Base-by-base conservation (phyloP, 2,888 invertebrate species). In the Thera obeliscata region DNA sequence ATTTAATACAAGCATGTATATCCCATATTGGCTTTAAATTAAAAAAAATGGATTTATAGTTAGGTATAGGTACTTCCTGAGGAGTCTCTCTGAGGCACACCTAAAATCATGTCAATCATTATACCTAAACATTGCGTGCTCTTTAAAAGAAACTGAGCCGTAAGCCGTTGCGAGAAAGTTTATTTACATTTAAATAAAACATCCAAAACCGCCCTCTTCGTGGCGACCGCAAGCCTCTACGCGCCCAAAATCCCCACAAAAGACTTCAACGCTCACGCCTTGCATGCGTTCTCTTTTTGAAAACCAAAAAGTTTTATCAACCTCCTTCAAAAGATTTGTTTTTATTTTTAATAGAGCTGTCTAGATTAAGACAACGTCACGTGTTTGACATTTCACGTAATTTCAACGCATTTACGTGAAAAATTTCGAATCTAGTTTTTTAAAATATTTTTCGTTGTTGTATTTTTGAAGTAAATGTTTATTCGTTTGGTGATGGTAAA, bases 391-490 rank as follows among this genome's bases (percentile, higher is more conserved):
- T 82, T 80, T 80, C 82, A 81, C 84, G 84, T 81, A 82, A 88
- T 85, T 82, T 87, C 83, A 82, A 85, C 81, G 85, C 85, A 63
- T 82, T 85, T 86, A 82, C 86, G 86, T 89, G 81, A 76, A 80
- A 88, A 90, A 89, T 90, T 92, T 90, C 86, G 87, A 90, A 87
- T 87, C 85, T 80, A 79, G 85, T 90, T 91, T 92, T 91, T 85
- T 85, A 71, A 69, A 85, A 87, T 87, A 90, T 92, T 93, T 93
- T 91, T 91, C 89, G 86, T 90, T 83, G 79, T 74, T 91, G 87
- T 91, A 90, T 93, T 93, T 93, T 93, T 88, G 91, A 93, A 81
- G 88, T 88, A 89, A 91, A 90, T 90, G 80, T 93, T 91, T 93
- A 90, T 89, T 87, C 86, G 85, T 82, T 83, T 82, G 81, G 87